Base-by-base conservation (phyloP, 2,888 invertebrate genomes). In the Thera obeliscata region DNA sequence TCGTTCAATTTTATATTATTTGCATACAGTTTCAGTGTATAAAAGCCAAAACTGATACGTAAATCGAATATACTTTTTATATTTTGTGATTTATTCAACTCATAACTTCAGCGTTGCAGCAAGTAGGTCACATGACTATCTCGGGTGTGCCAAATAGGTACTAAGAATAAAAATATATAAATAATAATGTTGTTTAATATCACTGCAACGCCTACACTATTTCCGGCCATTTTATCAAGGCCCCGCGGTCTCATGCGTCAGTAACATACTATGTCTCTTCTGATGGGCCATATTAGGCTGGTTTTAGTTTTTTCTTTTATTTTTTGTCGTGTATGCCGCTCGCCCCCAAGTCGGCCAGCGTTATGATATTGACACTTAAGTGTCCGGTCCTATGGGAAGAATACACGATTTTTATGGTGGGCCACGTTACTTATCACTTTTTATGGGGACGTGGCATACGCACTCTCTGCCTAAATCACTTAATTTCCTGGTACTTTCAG, bases 401-500 rank as follows among this genome's bases (percentile, higher is more conserved):
- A 78, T 81, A 80, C 81, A 78, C 74, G 81, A 67, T 81, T 87
- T 63, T 87, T 87, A 87, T 82, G 82, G 85, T 83, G 81, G 81
- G 78, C 81, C 75, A 76, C 75, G 79, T 86, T 78, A 83, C 79
- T 86, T 87, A 86, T 85, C 83, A 78, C 72, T 74, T 85, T 89
- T 89, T 88, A 89, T 86, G 83, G 77, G 76, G 50, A 75, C 73
- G 66, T 70, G 72, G 69, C 74, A 74, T 75, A 76, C 71, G 72
- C 68, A 72, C 63, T 64, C 71, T 71, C 66, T 63, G 61, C 61
- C 59, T 57, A 52, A 67, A 73, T 64, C 63, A 70, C 64, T 69
- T 69, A 70, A 62, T 68, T 69, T 61, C 33, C 43, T 54, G 12
- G 36, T 33, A n/a, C 12, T 55, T 59, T 56, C 55, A 0, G 8